Conservation (phyloP, 1,140 invertebrate species). For the Mactra quadrangularis region DNA sequence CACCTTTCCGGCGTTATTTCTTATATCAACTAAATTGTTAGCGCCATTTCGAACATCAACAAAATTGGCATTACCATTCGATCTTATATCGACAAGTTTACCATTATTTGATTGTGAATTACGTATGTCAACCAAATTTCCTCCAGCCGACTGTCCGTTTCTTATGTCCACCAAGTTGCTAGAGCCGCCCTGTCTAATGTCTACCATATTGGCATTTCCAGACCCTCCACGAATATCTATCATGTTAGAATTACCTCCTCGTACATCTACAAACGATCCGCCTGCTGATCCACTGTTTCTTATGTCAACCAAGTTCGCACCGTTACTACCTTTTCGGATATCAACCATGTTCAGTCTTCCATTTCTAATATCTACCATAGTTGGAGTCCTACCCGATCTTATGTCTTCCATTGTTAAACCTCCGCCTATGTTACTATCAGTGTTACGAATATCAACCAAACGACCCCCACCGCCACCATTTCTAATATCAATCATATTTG, state of each 20-base stretch:
- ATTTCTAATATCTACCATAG: slow-evolving; percentile 31
- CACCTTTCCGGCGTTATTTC: not conserved
- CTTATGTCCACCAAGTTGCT: slow-evolving; percentile 19
- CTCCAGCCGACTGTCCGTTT: not conserved
- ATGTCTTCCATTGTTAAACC: not conserved
- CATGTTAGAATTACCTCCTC: slow-evolving; percentile 23
- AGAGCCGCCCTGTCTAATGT: not conserved
- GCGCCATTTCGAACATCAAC: not conserved
- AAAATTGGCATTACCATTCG: not conserved
- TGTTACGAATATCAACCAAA: slow-evolving; percentile 7
- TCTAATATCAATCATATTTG: slow-evolving; percentile 44
- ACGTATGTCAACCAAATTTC: slow-evolving; percentile 11
- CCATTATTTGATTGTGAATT: not conserved
- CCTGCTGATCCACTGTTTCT: not conserved
- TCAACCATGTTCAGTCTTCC: slow-evolving; percentile 23
- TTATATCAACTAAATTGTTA: slow-evolving; percentile 7
- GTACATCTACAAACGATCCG: slow-evolving; percentile 22
- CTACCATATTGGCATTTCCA: slow-evolving; percentile 6
- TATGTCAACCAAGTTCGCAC: not conserved
- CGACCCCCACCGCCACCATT: not conserved
- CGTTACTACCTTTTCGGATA: not conserved
- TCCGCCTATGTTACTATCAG: not conserved
- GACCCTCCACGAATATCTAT: slow-evolving; percentile 7
- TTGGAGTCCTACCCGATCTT: not conserved
- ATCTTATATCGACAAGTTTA: slow-evolving; percentile 1